Evolutionary conservation across 2,113 vertebrate species (phyloP), one percentile per base, ranked within the genome.

Genomic region (Camelus dromedarius): DNA sequence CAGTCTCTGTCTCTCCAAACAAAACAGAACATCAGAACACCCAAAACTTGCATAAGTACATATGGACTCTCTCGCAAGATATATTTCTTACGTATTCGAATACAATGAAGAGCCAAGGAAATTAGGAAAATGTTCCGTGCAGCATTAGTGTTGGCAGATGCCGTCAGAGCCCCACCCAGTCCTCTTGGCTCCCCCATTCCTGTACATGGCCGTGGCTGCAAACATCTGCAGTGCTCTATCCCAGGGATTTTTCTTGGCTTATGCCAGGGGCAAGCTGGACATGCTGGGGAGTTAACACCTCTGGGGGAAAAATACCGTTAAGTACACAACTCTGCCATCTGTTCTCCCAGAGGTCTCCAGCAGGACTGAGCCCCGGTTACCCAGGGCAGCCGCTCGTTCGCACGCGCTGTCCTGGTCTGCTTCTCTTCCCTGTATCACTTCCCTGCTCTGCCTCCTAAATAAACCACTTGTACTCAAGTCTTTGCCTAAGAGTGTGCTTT

Each of bases 121-220:
- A 18, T 60, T 13, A 20, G 62, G 76, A 11, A 42, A 82, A 30
- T 1, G 1, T 26, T 70, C 46, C 54, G 0, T 15, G 38, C 8
- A 38, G 64, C 64, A 18, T 1, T 28, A 30, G 7, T 4, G 20
- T 19, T 8, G 3, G 28, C 20, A 50, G 16, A 10, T 19, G 0
- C 24, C 1, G 24, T 54, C 69, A 19, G 28, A 1, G 24, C 13
- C 46, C 42, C 5, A 26, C 32, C 20, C 3, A 30, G 12, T 30
- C 60, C 30, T 80, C 38, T 52, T 26, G 14, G 4, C 42, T 11
- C 67, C 28, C 5, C 30, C 14, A 0, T 79, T 42, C 48, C 42
- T 15, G 8, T 12, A 1, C 5, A 2, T 1, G 22, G 42, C 22
- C 3, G 9, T 14, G 11, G 11, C 50, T 22, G 24, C 28, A 20